Percentiles rank a stretch among this genome's conserved stretches.
Evolutionary conservation across 2,797 vertebrate species (phyloP).

Genomic region (Decapterus maruadsi): DNA sequence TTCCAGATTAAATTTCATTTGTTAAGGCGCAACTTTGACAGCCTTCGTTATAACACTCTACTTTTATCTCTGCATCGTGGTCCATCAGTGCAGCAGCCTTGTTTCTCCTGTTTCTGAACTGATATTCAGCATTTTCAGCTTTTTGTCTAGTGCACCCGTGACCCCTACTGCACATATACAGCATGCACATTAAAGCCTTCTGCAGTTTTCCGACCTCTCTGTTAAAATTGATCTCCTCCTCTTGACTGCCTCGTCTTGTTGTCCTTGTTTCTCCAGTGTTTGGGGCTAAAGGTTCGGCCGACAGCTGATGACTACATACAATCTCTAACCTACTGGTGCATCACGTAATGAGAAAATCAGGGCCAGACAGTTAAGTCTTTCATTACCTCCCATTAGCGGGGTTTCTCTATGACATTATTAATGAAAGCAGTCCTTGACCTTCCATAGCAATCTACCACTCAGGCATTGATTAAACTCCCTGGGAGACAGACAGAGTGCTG

Average conservation of each 20-base stretch:
- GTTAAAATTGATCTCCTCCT: too few species aligned
- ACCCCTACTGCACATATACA: not conserved
- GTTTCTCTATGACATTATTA: conserved; percentile 73
- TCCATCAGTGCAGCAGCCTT: too few species aligned
- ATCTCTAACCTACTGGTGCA: conserved; percentile 34
- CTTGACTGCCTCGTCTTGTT: not conserved
- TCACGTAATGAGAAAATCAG: conserved; percentile 51
- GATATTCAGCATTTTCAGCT: not conserved
- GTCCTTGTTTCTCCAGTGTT: not conserved
- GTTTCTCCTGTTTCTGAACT: not conserved
- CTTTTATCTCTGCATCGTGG: too few species aligned
- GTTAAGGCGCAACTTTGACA: too few species aligned
- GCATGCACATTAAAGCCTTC: not conserved
- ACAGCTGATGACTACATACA: conserved; percentile 12
- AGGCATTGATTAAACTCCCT: conserved; percentile 75
- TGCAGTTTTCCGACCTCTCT: too few species aligned
- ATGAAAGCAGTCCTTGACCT: conserved; percentile 78
- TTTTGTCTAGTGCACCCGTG: not conserved
- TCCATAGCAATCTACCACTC: conserved; percentile 66
- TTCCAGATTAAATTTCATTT: too few species aligned
- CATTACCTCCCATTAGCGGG: conserved; percentile 71
- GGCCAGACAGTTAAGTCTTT: conserved; percentile 56
- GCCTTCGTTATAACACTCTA: too few species aligned
- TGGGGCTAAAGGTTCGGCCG: not conserved
- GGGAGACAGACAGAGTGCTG: conserved; percentile 57